Base-by-base conservation (phyloP, 2,113 vertebrate genomes). In the Thalassarche chlororhynchos region DNA sequence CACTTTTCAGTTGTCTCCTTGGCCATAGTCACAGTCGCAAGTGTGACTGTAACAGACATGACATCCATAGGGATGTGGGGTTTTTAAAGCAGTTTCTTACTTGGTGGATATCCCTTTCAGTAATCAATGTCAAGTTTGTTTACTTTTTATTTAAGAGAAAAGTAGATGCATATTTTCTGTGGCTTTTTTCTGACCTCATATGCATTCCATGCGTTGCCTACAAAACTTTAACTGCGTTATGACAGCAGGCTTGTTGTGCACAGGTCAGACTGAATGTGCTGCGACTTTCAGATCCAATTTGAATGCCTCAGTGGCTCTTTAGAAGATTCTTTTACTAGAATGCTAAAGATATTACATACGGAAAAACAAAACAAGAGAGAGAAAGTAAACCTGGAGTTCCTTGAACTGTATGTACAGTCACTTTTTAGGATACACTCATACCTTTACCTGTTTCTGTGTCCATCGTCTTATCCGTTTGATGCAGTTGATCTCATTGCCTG, bases 371-470 rank as follows among this genome's bases (percentile, higher is more conserved):
- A 36, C 1, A 14, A 58, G 26, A 49, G 54, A 51, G 57, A 52
- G 19, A 38, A 84, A 72, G 46, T 44, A 89, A 94, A 44, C 7
- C 12, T 40, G 15, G 1, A 76, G 31, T 70, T 72, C 36, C 40
- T 88, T 76, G 23, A 85, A 49, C 28, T 92, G 29, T 55, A 28
- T 31, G 4, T 51, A 32, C 14, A 46, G 84, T 88, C 84, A 87
- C 84, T 77, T 95, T 95, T 96, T 94, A 93, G 74, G 78, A 34
- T 93, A 55, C 89, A 89, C 54, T 75, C 60, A 57, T 77, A 87
- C 68, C 84, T 78, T 81, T 58, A 21, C 34, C 40, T 74, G 1
- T 40, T 74, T 86, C 76, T 44, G 85, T 79, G 40, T 49, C 44
- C 5, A 6, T 75, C 12, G 5, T 69, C 36, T 72, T 82, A 85